Base-by-base conservation (phyloP, 2,888 invertebrate genomes). In the Melitaea athalia region DNA sequence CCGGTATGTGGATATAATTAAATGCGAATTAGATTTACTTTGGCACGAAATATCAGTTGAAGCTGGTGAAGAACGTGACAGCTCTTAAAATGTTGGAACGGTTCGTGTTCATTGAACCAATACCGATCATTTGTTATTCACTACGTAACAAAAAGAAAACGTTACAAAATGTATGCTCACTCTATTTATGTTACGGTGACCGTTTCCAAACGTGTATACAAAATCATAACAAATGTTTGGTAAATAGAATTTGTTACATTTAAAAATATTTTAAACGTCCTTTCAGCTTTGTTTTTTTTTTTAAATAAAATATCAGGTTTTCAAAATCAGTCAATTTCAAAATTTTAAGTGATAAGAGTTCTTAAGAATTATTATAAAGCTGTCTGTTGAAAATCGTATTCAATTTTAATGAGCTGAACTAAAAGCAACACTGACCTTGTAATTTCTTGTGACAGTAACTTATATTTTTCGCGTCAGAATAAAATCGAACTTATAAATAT, bases 111-210 rank as follows among this genome's bases (percentile, higher is more conserved):
- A 24, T 5, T 47, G 14, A 49, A 65, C 43, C 47, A 42, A 38
- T 33, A 42, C 15, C 24, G 2, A 53, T 24, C 61, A 47, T 61
- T 66, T 61, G 53, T 53, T 66, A 55, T 17, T 55, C 24, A 33
- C 66, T 33, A 33, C 55, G 53, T 43, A 61, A 66, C 53, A 11
- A 65, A 60, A 61, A 66, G 45, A 53, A 66, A 61, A 47, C 55
- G 60, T 53, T 61, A 11, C 60, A 31, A 53, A 60, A 61, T 61
- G 17, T 62, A 12, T 31, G 31, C 42, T 53, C 31, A 31, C 59
- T 60, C 66, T 61, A 61, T 66, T 66, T 47, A 45, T 17, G 47
- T 61, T 59, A 60, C 52, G 12, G 49, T 52, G 65, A 65, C 31
- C 33, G 14, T 33, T 53, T 52, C 12, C 52, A 60, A 65, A 65